Evolutionary conservation across 1,140 invertebrate genomes (phyloP), one percentile per base, ranked within the genome.

Genomic region (Anastrepha ludens): DNA sequence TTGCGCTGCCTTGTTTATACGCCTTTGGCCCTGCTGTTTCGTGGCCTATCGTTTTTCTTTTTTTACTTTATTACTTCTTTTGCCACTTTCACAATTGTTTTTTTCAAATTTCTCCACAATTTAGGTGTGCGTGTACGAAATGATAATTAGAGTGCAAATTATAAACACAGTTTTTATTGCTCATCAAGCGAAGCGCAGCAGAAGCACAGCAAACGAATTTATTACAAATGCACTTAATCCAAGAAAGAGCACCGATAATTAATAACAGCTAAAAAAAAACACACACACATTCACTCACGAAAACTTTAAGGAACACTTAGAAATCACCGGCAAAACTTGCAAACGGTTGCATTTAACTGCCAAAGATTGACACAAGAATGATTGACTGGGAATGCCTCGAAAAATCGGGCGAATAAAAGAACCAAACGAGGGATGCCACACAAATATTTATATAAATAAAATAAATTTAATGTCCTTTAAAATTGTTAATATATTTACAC

Each of bases 321-420:
- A 62, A 59, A 62, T 60, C 39, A 17, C 59, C 58, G 85, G 85
- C 29, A 60, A 86, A 60, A 60, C 58, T 41, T 41, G 3, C 29
- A 58, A 86, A 62, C 85, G 59, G 85, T 86, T 62, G 85, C 85
- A 86, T 86, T 86, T 86, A 86, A 86, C 85, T 86, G 85, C 6
- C 29, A 74, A 41, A 44, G 7, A 11, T 1, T 44, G 41, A 74
- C 50, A 29, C 29, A 29, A 29, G 29, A 47, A 6, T 20, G 65
- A 67, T 39, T 29, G 67, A 15, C 17, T 17, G 41, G 17, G 41
- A 44, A 44, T 74, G 29, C 13, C 44, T 47, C 41, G 67, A 44
- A 44, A n/a, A 62, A 62, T 17, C 60, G 17, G 17, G 55, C 13
- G 55, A 58, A 58, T 8, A 13, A 13, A 58, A 29, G 1, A 58